These are phyloP conservation scores for Florisuga fusca DNA, from an alignment of 2,797 vertebrate species.

Conservation along the genomic window DNA sequence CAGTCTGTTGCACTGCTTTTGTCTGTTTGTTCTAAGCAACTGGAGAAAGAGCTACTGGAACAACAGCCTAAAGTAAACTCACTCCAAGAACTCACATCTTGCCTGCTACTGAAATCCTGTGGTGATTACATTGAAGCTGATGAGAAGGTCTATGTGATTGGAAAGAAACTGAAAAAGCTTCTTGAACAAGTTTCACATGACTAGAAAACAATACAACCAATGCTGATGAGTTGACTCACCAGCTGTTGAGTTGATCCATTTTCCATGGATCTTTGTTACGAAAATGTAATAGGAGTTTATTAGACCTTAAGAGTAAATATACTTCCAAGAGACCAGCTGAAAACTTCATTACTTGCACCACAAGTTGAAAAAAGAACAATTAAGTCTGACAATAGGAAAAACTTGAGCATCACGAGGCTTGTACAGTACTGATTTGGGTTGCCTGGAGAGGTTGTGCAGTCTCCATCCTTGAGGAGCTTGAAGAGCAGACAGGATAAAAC, in stretches of 20 bases:
- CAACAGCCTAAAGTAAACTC: slow-evolving; percentile 79
- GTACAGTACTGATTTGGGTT: background rate
- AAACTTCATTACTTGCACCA: background rate
- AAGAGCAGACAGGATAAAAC: background rate
- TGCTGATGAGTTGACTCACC: slow-evolving; percentile 78
- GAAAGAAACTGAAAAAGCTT: slow-evolving; percentile 86
- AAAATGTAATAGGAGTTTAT: background rate
- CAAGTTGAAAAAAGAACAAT: background rate
- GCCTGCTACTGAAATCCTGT: slow-evolving; percentile 82
- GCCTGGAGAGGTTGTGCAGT: too few relatives aligned
- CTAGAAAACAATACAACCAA: slow-evolving; percentile 72
- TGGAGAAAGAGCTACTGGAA: slow-evolving; percentile 85
- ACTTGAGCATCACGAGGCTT: background rate
- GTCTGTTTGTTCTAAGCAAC: slow-evolving; percentile 76
- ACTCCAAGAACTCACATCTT: slow-evolving; percentile 85
- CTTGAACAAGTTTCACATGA: slow-evolving; percentile 81
- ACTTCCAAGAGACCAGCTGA: background rate
- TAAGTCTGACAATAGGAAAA: background rate
- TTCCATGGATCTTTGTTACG: background rate
- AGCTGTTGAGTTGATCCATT: background rate
- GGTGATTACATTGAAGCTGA: slow-evolving; percentile 85
- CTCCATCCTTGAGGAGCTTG: background rate
- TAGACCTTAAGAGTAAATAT: background rate
- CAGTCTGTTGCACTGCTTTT: background rate
- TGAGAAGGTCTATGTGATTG: slow-evolving; percentile 90